Evolutionary conservation across 2,888 invertebrate genomes (phyloP), one percentile per base, ranked within the genome.

Genomic region (Synanthedon myopaeformis): DNA sequence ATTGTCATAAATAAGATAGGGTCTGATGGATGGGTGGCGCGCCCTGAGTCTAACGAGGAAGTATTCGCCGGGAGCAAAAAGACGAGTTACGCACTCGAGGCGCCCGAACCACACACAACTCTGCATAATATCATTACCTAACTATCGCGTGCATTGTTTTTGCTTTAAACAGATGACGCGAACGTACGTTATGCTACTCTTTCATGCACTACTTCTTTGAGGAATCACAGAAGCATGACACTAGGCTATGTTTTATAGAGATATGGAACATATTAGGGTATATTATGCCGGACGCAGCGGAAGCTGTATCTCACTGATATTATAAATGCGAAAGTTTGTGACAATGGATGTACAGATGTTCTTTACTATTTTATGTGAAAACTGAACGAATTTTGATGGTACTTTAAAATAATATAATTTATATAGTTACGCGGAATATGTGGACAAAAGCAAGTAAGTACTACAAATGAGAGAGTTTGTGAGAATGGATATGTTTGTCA

Each of bases 1-100:
- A 84, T 85, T 87, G 84, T 87, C 86, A 86, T 85, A 83, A 79
- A 78, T 73, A 67, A 84, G 87, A 87, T 85, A 86, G 76, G 65
- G 67, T 58, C 70, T 85, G 86, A 85, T 82, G 82, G 85, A 87
- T 86, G 79, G 71, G 69, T 68, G 62, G 68, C 60, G 70, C 61
- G 66, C 63, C 60, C 63, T 62, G 66, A 64, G 61, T 28, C 70
- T 81, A 80, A 82, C 82, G 76, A 83, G 82, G 77, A 82, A 82
- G 70, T 67, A 61, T 64, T 61, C 51, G 52, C 62, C 66, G 66
- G 58, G 57, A 61, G 68, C 67, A 69, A 68, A 67, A 67, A 64
- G 61, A 59, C 52, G 53, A 62, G 61, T 61, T 61, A 62, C 60
- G 59, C 59, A 57, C 54, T 23, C 58, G 54, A 57, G 55, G 51